Evolutionary conservation across 2,113 vertebrate species (phyloP).

Genomic region (Sinocyclocheilus anophthalmus): DNA sequence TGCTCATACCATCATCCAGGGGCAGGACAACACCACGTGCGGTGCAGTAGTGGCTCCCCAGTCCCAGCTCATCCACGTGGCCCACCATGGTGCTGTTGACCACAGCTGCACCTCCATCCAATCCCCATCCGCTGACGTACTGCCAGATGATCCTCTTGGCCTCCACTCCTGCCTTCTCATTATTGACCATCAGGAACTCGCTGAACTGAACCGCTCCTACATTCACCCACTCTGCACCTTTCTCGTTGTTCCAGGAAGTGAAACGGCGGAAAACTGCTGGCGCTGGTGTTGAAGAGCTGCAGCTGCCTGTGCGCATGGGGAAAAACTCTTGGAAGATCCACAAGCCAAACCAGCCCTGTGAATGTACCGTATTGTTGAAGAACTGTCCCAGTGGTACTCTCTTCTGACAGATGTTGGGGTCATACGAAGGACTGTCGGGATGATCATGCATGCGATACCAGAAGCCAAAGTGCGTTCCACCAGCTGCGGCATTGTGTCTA

Average conservation of each 20-base stretch:
- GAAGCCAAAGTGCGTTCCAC: slow-evolving; percentile 88
- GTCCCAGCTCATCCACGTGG: slow-evolving; percentile 78
- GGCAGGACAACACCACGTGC: slow-evolving; percentile 76
- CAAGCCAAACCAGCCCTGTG: slow-evolving; percentile 87
- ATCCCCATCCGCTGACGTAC: slow-evolving; percentile 73
- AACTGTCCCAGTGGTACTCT: slow-evolving; percentile 83
- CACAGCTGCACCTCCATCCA: slow-evolving; percentile 75
- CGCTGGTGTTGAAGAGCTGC: slow-evolving; percentile 66
- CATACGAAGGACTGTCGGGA: slow-evolving; percentile 80
- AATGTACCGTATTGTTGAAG: slow-evolving; percentile 86
- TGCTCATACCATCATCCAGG: slow-evolving; percentile 81
- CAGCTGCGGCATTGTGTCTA: slow-evolving; percentile 82
- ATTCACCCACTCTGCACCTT: slow-evolving; percentile 88
- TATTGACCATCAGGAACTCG: slow-evolving; percentile 82
- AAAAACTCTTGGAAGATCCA: slow-evolving; percentile 86
- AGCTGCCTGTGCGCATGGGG: slow-evolving; percentile 75
- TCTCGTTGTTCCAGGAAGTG: slow-evolving; percentile 87
- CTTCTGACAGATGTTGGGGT: slow-evolving; percentile 80
- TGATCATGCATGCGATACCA: slow-evolving; percentile 87
- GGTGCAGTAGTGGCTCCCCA: slow-evolving; percentile 72
- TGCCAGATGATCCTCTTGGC: slow-evolving; percentile 74
- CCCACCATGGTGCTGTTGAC: slow-evolving; percentile 82
- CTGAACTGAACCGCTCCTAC: slow-evolving; percentile 84
- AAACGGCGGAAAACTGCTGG: slow-evolving; percentile 79
- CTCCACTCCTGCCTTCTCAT: slow-evolving; percentile 82